Base-by-base conservation (phyloP, 23 tunicate genomes). In the Clavelina lepadiformis region DNA sequence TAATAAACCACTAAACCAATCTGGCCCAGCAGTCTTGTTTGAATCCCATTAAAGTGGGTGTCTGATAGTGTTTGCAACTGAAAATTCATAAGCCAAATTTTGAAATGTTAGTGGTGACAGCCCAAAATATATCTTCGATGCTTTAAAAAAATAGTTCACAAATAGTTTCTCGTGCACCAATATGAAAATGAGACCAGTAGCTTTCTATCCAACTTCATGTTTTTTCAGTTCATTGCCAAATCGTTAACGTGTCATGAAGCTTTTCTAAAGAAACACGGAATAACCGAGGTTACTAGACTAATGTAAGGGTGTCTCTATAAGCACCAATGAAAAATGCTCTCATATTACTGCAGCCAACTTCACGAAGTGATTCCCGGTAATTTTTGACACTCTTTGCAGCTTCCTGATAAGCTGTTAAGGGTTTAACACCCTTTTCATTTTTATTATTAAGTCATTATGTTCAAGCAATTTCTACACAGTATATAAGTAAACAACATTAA, bases 171-270 rank as follows among this genome's bases (percentile, higher is more conserved):
- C 49, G 11, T 41, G 49, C 15, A 8, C 13, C 49, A 41, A 41
- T 41, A 15, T 41, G 15, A 41, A 41, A 41, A 41, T 41, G 11
- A 41, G 15, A 41, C 49, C 49, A 41, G 49, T 41, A 8, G 49
- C 11, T 41, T 41, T 41, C 11, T 41, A 41, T 11, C 49, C 49
- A 41, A 41, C 49, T 41, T 41, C 49, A 11, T 8, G 49, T 41
- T 41, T 41, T 11, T 15, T 41, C 49, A 41, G 13, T 41, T 41
- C 15, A 8, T 41, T 41, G 49, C 49, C 11, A 8, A 41, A 41
- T 41, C 49, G 11, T 41, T 41, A 41, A 41, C n/a, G 49, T 41
- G 49, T 41, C 49, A 41, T 41, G 49, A 41, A 41, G 49, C 15
- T 41, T 41, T 8, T 41, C 49, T 41, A 15, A 41, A 41, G n/a